Evolutionary conservation across 2,888 invertebrate genomes (phyloP).

Genomic region (Amphimallon solstitiale): DNA sequence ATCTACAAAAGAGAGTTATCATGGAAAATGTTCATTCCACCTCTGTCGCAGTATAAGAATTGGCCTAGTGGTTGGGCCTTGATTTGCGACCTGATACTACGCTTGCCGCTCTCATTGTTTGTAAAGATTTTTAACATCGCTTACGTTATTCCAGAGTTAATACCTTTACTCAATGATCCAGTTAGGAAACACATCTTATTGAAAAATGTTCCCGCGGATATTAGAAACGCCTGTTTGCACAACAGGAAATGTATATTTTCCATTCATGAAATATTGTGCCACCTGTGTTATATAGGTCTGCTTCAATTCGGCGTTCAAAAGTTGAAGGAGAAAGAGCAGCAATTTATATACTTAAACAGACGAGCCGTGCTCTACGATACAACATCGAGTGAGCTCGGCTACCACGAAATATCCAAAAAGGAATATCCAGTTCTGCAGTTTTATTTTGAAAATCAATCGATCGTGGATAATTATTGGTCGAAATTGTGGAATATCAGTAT

Average conservation of each 20-base stretch:
- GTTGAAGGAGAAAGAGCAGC: constrained; percentile 75
- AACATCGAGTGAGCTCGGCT: constrained; percentile 70
- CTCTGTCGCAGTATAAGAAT: constrained; percentile 68
- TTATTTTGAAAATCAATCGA: constrained; percentile 65
- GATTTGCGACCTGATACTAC: constrained; percentile 74
- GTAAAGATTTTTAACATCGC: constrained; percentile 72
- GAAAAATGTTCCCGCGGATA: constrained; percentile 67
- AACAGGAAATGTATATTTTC: constrained; percentile 70
- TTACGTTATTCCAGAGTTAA: constrained; percentile 67
- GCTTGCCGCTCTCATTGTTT: constrained; percentile 77
- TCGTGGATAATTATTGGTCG: constrained; percentile 75
- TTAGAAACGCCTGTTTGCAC: constrained; percentile 66
- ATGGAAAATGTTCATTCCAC: constrained; percentile 80
- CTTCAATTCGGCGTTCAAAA: constrained; percentile 74
- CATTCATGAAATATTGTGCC: constrained; percentile 67
- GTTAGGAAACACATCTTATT: constrained; percentile 73
- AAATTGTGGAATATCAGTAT: constrained; percentile 75
- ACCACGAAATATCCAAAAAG: constrained; percentile 68
- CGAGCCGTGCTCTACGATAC: constrained; percentile 68
- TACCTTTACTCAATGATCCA: constrained; percentile 71
- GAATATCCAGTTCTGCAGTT: constrained; percentile 69
- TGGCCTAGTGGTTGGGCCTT: constrained; percentile 76
- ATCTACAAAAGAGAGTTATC: constrained; percentile 41
- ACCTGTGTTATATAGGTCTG: constrained; percentile 75
- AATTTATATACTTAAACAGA: constrained; percentile 76